phyloP scores from a whole-genome alignment of 1,140 invertebrate genomes.

The Phymorhynchus buccinoides region DNA sequence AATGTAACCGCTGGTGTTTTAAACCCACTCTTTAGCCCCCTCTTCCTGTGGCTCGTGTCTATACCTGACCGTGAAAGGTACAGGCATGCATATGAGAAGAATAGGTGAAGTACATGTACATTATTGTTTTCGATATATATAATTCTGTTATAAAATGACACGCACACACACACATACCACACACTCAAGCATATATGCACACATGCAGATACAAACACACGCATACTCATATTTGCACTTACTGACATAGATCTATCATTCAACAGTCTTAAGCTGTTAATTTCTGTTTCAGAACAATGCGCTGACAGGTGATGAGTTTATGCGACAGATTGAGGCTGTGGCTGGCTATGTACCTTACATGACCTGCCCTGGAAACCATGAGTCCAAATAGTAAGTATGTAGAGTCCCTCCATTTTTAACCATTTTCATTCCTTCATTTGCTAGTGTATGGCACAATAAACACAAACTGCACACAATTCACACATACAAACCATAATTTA shows the following conservation, averaged over 20 bases:
- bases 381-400: conserved; percentile 69
- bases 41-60: too few relatives aligned
- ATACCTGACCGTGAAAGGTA: too few relatives aligned
- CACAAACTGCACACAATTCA: too few relatives aligned
- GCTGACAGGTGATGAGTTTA: conserved; percentile 67
- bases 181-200: not conserved
- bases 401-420: too few relatives aligned
- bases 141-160: too few relatives aligned
- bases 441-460: not conserved
- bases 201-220: not conserved
- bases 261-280: not conserved
- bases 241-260: not conserved
- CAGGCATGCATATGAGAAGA: too few relatives aligned
- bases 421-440: too few relatives aligned
- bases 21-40: too few relatives aligned
- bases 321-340: conserved; percentile 68
- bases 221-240: not conserved
- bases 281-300: conserved; percentile 61
- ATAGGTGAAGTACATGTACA: too few relatives aligned
- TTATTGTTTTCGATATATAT: too few relatives aligned
- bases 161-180: not conserved
- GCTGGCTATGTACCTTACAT: conserved; percentile 70
- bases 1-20: too few relatives aligned
- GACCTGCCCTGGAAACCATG: conserved; percentile 73
- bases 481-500: too few relatives aligned